phyloP scores from a whole-genome alignment of 2,113 vertebrate species.

The Chaenocephalus aceratus region DNA sequence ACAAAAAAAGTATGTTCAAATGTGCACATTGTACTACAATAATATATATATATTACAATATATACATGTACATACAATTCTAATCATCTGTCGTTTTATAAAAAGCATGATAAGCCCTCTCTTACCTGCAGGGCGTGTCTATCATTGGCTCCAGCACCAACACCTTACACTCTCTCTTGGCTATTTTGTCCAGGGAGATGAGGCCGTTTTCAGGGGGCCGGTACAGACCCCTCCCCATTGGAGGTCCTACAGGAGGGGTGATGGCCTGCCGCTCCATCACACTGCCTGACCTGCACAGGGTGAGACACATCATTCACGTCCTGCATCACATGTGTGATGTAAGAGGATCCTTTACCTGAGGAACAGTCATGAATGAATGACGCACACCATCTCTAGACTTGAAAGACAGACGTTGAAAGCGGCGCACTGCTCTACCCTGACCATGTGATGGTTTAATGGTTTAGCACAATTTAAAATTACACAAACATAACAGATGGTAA shows the following conservation, averaged over 20 bases:
- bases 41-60: too few species aligned
- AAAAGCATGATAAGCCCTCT: not conserved
- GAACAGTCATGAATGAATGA: too few species aligned
- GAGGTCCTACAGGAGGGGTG: constrained; percentile 86
- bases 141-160: constrained; percentile 83
- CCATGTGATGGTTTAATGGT: not conserved
- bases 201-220: constrained; percentile 82
- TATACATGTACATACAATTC: too few species aligned
- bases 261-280: constrained; percentile 87
- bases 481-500: too few species aligned
- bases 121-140: constrained; percentile 40
- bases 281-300: constrained; percentile 84
- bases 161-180: constrained; percentile 92
- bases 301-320: not conserved
- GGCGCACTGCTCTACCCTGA: not conserved
- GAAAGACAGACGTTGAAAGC: not conserved
- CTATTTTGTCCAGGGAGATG: constrained; percentile 90
- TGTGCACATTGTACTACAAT: too few species aligned
- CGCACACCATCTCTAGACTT: not conserved
- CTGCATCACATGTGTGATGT: not conserved
- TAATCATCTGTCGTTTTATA: too few species aligned
- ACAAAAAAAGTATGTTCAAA: too few species aligned
- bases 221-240: constrained; percentile 82
- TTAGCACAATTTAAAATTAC: too few species aligned
- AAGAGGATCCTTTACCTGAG: too few species aligned